These are phyloP conservation scores for Phalanger gymnotis DNA, from an alignment of 2,797 vertebrate genomes.

Conservation along the genomic window DNA sequence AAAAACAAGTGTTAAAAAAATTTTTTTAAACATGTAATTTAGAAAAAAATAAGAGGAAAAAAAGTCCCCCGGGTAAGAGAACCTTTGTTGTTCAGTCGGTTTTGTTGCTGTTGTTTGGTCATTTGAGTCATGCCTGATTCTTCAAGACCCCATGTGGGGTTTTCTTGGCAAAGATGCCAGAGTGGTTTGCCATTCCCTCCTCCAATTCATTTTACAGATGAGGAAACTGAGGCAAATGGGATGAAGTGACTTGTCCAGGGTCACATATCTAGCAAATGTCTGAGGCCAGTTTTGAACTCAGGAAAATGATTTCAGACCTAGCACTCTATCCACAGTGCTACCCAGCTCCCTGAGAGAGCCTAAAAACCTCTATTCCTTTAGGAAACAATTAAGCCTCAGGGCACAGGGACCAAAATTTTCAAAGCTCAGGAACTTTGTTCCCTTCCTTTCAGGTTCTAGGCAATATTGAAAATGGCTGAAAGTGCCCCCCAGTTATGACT, in stretches of 20 bases:
- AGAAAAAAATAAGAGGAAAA: constrained; percentile 19
- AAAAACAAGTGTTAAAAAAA: not conserved
- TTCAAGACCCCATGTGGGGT: not conserved
- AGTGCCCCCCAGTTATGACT: too few relatives aligned
- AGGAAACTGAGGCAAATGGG: not conserved
- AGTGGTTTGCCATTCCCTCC: not conserved
- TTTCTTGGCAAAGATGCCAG: too few relatives aligned
- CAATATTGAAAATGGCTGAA: too few relatives aligned
- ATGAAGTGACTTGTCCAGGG: not conserved
- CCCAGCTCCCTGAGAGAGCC: too few relatives aligned
- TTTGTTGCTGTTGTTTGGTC: not conserved
- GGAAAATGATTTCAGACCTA: not conserved
- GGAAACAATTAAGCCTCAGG: too few relatives aligned
- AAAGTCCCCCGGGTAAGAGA: constrained; percentile 21
- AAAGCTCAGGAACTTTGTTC: too few relatives aligned
- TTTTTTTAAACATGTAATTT: not conserved
- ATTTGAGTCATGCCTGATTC: not conserved
- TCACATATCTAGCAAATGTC: not conserved
- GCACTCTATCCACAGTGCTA: not conserved
- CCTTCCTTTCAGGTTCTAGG: too few relatives aligned
- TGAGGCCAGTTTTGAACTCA: not conserved
- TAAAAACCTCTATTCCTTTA: too few relatives aligned
- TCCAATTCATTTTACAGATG: not conserved
- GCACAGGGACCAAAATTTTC: too few relatives aligned
- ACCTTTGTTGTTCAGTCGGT: not conserved